phyloP scores from a whole-genome alignment of 1,140 invertebrate species.

The Nephotettix cincticeps region DNA sequence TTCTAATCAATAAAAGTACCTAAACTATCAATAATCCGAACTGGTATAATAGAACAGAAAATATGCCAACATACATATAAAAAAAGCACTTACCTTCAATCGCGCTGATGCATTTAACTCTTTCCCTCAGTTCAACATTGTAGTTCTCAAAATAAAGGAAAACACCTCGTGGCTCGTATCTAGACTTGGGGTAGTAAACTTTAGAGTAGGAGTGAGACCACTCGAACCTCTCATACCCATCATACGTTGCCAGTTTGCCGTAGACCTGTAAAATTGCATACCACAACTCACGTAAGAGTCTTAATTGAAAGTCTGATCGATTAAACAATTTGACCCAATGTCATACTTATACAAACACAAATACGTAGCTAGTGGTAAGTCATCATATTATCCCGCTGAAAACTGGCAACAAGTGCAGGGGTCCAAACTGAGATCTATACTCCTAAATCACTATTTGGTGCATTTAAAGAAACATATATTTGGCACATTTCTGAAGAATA shows the following conservation, averaged over 20 bases:
- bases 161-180: constrained; percentile 83
- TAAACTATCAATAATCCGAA: too few relatives aligned
- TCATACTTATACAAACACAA: background rate
- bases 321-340: background rate
- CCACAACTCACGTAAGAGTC: too few relatives aligned
- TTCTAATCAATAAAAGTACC: too few relatives aligned
- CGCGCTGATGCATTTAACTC: constrained; percentile 94
- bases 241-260: constrained; percentile 68
- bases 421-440: too few relatives aligned
- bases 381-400: background rate
- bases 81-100: constrained; percentile 67
- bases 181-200: constrained; percentile 82
- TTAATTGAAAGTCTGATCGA: constrained; percentile 7
- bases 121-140: constrained; percentile 91
- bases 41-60: too few relatives aligned
- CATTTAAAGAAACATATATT: too few relatives aligned
- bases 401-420: too few relatives aligned
- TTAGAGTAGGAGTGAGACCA: constrained; percentile 95
- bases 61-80: too few relatives aligned
- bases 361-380: background rate
- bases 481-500: too few relatives aligned
- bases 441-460: too few relatives aligned
- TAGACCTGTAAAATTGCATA: constrained; percentile 63
- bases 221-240: constrained; percentile 77
- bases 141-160: constrained; percentile 98